Base-by-base conservation (phyloP, 2,797 vertebrate species). In the Peromyscus melanophrys region DNA sequence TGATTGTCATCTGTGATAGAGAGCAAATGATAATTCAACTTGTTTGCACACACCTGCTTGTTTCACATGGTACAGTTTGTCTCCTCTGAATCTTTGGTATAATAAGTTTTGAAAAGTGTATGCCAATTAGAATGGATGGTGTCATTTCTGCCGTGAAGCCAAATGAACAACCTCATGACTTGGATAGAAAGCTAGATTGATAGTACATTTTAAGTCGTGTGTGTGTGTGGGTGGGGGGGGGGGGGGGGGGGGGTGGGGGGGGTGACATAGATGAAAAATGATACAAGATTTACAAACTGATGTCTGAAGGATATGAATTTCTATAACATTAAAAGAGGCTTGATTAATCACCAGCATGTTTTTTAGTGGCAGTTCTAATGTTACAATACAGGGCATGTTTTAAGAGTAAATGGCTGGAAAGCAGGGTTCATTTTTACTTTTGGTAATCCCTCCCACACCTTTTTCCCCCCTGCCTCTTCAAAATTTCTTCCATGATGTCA, bases 401-500 rank as follows among this genome's bases (percentile, higher is more conserved):
- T 94, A 94, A 94, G 71, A 49, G 0, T 95, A 69, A 69, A 6
- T 71, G 31, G 10, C 43, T 93, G 86, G 67, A 95, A 85, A 95
- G 84, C 37, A 93, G 93, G 23, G 23, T 16, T 92, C 29, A 71
- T 37, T 31, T 92, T 86, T 40, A 85, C 71, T 75, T 97, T 94
- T 55, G 69, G 23, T 67, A 55, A 92, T 71, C 49, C 71, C 55
- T 77, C 23, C 37, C 21, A 27, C 43, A 3, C 5, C 11, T 4
- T 21, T 6, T 21, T 10, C 19, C 19, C 80, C 5, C 1, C 13
- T 52, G 49, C 10, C 43, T 29, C 85, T 27, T 85, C 14, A 84
- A 93, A 95, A 65, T 96, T 94, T 96, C 34, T 96, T 94, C 0
- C 55, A 0, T 93, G 93, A 96, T 98, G 43, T 80, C 5, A 93